Conservation (phyloP, 2,888 invertebrate genomes). For the Polymixis lichenea region DNA sequence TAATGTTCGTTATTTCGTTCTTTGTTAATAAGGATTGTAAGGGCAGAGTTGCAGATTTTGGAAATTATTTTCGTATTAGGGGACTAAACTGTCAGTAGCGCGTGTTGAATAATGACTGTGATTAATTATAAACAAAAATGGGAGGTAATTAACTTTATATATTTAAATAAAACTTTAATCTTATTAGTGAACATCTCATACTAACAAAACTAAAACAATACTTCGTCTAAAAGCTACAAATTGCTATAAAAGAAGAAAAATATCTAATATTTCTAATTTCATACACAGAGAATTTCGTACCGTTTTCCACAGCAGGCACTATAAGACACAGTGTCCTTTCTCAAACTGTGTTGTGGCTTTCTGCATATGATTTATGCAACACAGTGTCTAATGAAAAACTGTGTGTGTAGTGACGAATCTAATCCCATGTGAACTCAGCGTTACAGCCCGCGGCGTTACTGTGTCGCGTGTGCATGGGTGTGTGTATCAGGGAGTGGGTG, state of each 20-base stretch:
- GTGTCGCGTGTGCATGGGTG: conserved; percentile 67
- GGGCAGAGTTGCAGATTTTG: conserved; percentile 36
- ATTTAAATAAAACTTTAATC: too few species aligned
- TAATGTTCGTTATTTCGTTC: conserved; percentile 65
- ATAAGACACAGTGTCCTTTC: conserved; percentile 55
- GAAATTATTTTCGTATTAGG: neutral
- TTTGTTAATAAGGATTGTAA: conserved; percentile 64
- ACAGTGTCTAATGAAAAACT: conserved; percentile 71
- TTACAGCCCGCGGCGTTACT: conserved; percentile 81
- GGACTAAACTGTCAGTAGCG: neutral
- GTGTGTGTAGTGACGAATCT: conserved; percentile 80
- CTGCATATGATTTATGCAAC: conserved; percentile 47
- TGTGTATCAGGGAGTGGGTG: conserved; percentile 68
- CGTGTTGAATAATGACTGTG: neutral
- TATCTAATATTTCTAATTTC: conserved; percentile 52
- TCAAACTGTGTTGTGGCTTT: conserved; percentile 37
- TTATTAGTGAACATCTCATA: neutral
- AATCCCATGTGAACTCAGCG: conserved; percentile 83
- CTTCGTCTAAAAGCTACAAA: conserved; percentile 10
- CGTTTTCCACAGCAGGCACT: conserved; percentile 45
- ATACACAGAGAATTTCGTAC: conserved; percentile 29
- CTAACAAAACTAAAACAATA: conserved; percentile 8
- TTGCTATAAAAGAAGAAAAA: conserved; percentile 2
- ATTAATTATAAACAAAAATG: neutral
- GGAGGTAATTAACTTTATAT: neutral